phyloP scores from a whole-genome alignment of 2,797 vertebrate genomes.

The Phylloscopus collybita region DNA sequence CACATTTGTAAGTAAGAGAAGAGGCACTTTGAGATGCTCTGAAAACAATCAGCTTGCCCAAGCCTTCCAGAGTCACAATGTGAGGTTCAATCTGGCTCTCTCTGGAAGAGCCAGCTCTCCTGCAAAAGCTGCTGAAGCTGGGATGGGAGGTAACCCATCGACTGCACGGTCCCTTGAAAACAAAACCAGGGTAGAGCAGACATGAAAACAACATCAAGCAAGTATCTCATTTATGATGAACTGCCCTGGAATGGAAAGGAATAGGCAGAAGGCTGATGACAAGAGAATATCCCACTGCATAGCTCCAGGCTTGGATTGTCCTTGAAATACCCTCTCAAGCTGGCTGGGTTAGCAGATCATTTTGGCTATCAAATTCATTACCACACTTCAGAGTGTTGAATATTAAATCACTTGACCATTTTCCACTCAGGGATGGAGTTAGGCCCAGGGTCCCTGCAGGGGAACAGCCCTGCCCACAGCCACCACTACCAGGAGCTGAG shows the following conservation, averaged over 20 bases:
- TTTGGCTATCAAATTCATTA: conserved; percentile 1
- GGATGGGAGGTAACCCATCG: background rate
- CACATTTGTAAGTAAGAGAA: background rate
- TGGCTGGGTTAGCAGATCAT: background rate
- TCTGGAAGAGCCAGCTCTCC: background rate
- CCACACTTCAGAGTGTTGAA: background rate
- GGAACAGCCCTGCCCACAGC: background rate
- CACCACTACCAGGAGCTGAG: background rate
- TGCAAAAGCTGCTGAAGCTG: background rate
- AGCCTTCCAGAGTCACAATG: background rate
- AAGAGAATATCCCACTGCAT: background rate
- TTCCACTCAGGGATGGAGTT: background rate
- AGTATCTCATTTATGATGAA: background rate
- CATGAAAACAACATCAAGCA: background rate
- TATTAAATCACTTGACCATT: background rate
- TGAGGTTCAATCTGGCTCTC: background rate
- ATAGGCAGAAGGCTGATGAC: background rate
- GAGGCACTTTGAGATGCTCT: background rate
- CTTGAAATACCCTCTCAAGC: background rate
- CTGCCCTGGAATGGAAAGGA: background rate
- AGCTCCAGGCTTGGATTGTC: background rate
- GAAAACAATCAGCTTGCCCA: background rate
- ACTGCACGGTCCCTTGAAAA: background rate
- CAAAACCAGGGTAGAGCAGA: background rate
- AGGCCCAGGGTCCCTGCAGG: background rate